Evolutionary conservation across 1,140 invertebrate genomes (phyloP).

Genomic region (Eueides isabella): DNA sequence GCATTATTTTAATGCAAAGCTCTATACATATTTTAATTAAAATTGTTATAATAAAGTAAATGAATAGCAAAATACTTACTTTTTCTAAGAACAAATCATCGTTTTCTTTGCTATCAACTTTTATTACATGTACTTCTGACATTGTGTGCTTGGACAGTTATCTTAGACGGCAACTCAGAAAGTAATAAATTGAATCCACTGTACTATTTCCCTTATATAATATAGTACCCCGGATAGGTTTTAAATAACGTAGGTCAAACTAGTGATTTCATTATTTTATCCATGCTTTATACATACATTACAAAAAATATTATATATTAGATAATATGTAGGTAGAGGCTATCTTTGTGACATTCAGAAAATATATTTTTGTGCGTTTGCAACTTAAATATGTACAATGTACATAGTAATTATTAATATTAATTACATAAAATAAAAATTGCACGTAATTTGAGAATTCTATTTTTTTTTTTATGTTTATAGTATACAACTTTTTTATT

Average conservation of each 20-base stretch:
- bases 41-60: neutral
- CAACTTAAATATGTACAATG: no score
- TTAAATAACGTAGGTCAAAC: neutral
- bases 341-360: no score
- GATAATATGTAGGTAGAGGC: no score
- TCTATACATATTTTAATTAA: neutral
- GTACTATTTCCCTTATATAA: neutral
- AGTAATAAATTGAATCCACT: neutral
- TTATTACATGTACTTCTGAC: neutral
- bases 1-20: neutral
- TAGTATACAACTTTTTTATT: no score
- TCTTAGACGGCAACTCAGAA: neutral
- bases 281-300: no score
- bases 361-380: no score
- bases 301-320: no score
- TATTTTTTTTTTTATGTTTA: no score
- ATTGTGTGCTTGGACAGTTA: neutral
- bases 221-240: neutral
- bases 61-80: conserved; percentile 12
- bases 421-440: no score
- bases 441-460: no score
- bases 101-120: neutral
- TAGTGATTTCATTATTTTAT: neutral
- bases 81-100: conserved; percentile 15
- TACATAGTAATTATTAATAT: no score